Base-by-base conservation (phyloP, 2,888 invertebrate species). In the Erebia aethiops region DNA sequence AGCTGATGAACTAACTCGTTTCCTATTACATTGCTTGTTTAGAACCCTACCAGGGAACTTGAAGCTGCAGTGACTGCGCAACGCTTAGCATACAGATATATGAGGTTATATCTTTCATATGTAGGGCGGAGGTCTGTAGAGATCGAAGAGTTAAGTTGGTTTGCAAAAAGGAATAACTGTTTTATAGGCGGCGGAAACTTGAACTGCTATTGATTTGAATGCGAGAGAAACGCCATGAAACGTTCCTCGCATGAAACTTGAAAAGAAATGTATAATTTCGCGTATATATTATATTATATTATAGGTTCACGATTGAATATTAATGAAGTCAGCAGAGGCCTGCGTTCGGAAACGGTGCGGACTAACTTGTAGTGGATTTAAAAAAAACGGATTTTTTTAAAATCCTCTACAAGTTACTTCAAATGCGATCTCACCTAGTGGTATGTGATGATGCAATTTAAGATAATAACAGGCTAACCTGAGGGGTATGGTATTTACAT, bases 111-210 rank as follows among this genome's bases (percentile, higher is more conserved):
- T 11, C 52, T 11, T 64, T 2, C 7, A 4, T 16, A 35, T 11
- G 18, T 5, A 8, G 16, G 35, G 52, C 14, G 21, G 9, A n/a
- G 56, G 21, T 52, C 46, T 13, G 21, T 18, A 18, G 43, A 54
- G 66, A 57, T 56, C 66, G 56, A 66, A 66, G 65, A 65, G 56
- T 66, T 57, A 66, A 66, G 66, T 66, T 66, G 66, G 43, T 66
- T 66, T 57, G 66, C 66, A 56, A 66, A 66, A 46, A 43, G 56
- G 66, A 66, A 43, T 66, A 56, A 66, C 56, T 56, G 66, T 66
- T 66, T 56, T 66, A 56, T 56, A 21, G 64, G 35, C 64, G 56
- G 21, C 56, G 46, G 66, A 46, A 57, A 66, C 56, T 66, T 14
- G 56, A 46, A 21, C 54, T 18, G 41, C 56, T 66, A 66, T 66